Conservation (phyloP, 1,140 invertebrate species). For the Bactericera cockerelli region DNA sequence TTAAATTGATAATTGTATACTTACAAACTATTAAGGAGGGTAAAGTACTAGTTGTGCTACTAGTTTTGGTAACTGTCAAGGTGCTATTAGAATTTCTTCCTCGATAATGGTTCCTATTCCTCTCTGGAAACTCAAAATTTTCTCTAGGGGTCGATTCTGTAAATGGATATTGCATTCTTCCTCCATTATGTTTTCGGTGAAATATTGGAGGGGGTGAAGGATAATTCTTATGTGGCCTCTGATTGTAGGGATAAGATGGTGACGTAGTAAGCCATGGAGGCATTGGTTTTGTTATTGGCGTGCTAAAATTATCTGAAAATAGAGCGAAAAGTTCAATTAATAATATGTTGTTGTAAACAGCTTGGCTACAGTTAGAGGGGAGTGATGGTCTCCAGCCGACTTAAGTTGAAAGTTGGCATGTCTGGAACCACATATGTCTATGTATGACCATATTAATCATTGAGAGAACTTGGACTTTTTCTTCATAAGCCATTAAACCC, state of each 20-base stretch:
- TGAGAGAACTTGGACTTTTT: too few species aligned
- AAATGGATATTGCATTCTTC: background rate
- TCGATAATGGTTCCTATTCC: background rate
- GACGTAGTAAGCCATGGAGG: background rate
- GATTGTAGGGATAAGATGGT: background rate
- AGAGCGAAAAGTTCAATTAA: background rate
- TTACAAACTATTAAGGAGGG: too few species aligned
- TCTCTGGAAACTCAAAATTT: background rate
- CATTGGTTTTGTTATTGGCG: background rate
- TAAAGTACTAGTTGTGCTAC: too few species aligned
- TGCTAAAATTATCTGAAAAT: background rate
- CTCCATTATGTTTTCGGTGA: background rate
- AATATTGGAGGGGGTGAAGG: slow-evolving; percentile 1
- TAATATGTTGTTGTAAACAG: background rate
- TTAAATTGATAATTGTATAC: too few species aligned
- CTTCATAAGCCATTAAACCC: too few species aligned
- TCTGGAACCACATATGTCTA: background rate
- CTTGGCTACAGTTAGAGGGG: too few species aligned
- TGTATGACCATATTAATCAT: too few species aligned
- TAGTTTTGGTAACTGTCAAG: background rate
- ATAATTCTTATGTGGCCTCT: background rate
- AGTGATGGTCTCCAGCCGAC: too few species aligned
- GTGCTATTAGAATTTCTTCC: background rate
- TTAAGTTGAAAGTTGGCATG: too few species aligned
- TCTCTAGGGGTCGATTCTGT: background rate